Conservation (phyloP, 2,113 vertebrate genomes). For the Glaucomys volans region DNA sequence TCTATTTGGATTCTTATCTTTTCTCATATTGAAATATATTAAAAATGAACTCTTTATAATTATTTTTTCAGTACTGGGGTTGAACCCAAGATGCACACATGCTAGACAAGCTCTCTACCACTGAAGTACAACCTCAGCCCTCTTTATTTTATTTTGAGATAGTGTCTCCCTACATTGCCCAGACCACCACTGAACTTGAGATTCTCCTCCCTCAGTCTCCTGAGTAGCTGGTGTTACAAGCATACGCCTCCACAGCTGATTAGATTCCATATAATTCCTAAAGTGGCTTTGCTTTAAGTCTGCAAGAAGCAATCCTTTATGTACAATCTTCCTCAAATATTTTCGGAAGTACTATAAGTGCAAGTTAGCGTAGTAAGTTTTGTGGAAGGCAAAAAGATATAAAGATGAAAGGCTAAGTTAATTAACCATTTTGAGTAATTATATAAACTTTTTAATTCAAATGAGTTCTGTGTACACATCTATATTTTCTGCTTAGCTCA, state of each 20-base stretch:
- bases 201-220: not conserved
- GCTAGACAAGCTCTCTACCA: too few relatives aligned
- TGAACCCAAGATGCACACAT: not conserved
- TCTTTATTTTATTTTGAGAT: not conserved
- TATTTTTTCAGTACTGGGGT: not conserved
- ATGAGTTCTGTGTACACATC: not conserved
- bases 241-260: not conserved
- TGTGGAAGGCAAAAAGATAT: not conserved
- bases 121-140: not conserved
- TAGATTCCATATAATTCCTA: not conserved
- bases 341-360: not conserved
- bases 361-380: not conserved
- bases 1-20: not conserved
- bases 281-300: not conserved
- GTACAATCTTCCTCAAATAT: not conserved
- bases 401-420: not conserved
- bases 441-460: not conserved
- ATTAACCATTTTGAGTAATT: constrained; percentile 13
- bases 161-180: not conserved
- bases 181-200: not conserved
- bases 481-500: not conserved
- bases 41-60: not conserved
- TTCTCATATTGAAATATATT: not conserved
- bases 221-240: not conserved
- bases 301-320: not conserved